Evolutionary conservation across 2,113 vertebrate genomes (phyloP), one percentile per base, ranked within the genome.

Genomic region (Numida meleagris): DNA sequence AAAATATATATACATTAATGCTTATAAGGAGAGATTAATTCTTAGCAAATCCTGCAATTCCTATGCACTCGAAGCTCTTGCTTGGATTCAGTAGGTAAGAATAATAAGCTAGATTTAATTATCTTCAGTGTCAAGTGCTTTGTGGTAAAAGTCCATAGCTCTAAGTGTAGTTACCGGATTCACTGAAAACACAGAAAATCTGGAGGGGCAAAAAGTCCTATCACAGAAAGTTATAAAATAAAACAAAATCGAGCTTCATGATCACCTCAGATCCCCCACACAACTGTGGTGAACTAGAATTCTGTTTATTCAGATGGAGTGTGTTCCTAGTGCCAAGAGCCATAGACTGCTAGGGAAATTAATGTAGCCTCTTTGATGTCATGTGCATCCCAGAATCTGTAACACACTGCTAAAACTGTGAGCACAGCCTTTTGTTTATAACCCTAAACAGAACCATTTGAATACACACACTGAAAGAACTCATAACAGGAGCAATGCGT

Each of bases 281-380:
- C 97, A 97, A 96, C 90, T 96, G 96, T 91, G 94, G 97, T 85
- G 96, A 97, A 95, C 95, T 95, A 90, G 83, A 91, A 95, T 96
- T 98, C 97, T 98, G 98, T 99, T 99, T 99, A 98, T 97, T 98
- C 98, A 98, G 98, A 98, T 98, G 98, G 97, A 98, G 97, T 88
- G 89, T 93, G 97, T 85, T 97, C 86, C 78, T 78, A 95, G 94
- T 97, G 98, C 98, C 97, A 98, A 98, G 98, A 98, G 94, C 96
- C 97, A 97, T 95, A 95, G 97, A 96, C 97, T 98, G 98, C 96
- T 96, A 97, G 97, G 96, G 96, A 98, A 98, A 98, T 98, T 97
- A 98, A 96, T 94, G 97, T 91, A 96, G 95, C 90, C 78, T 92
- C 98, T 99, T 99, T 99, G 98, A 99, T 98, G 98, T 98, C 98